phyloP scores from a whole-genome alignment of 2,888 invertebrate species.

The Saturnia japonica region DNA sequence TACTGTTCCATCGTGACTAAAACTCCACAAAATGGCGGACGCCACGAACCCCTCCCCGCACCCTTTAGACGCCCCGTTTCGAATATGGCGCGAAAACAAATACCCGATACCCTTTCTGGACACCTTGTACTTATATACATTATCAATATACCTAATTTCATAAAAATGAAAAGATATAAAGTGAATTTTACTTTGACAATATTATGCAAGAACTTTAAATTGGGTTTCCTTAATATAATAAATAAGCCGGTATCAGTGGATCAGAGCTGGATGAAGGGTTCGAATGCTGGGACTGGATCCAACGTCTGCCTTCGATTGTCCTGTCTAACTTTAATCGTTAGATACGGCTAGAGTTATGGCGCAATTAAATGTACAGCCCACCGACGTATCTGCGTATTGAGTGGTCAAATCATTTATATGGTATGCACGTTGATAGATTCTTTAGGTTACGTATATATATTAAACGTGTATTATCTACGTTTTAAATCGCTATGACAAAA shows the following conservation, averaged over 20 bases:
- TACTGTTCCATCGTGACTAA: too few species aligned
- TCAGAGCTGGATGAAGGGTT: slow-evolving; percentile 29
- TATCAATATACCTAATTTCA: too few species aligned
- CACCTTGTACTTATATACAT: too few species aligned
- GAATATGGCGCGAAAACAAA: too few species aligned
- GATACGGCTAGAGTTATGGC: slow-evolving; percentile 43
- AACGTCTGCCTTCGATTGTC: slow-evolving; percentile 44
- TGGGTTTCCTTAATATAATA: not conserved
- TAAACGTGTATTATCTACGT: not conserved
- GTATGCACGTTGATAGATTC: not conserved
- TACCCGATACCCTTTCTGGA: too few species aligned
- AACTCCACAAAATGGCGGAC: too few species aligned
- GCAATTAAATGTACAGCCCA: slow-evolving; percentile 33
- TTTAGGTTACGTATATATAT: too few species aligned
- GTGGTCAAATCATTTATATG: slow-evolving; percentile 4
- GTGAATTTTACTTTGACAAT: not conserved
- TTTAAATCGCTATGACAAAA: not conserved
- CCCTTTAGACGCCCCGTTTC: too few species aligned
- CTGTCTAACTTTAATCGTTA: slow-evolving; percentile 43
- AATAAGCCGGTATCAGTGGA: slow-evolving; percentile 23
- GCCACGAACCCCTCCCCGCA: too few species aligned
- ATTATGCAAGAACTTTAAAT: not conserved
- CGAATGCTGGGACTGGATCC: slow-evolving; percentile 6
- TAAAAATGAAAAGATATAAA: not conserved
- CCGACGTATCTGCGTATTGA: slow-evolving; percentile 6